A percentile compares a stretch with the other conserved stretches of the same genome.
These are phyloP conservation scores for Oncorhynchus masou DNA, from an alignment of 2,113 vertebrate genomes.

Conservation along the genomic window DNA sequence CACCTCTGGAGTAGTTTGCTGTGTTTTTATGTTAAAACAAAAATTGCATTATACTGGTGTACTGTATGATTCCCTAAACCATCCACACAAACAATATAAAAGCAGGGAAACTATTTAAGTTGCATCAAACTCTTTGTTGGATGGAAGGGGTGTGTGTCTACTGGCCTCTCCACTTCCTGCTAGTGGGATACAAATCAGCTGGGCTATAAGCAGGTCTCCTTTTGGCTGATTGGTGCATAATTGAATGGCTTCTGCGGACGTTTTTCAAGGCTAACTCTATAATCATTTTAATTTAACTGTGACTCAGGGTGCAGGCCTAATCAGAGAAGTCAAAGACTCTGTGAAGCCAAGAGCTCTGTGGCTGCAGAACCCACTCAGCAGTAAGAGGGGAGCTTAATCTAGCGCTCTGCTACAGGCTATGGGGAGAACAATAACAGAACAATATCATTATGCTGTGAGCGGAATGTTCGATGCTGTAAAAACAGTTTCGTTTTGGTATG, in stretches of 20 bases:
- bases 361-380: neutral
- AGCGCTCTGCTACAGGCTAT: too few species aligned
- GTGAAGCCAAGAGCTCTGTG: neutral
- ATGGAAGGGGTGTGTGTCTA: slow-evolving; percentile 16
- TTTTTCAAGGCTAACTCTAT: neutral
- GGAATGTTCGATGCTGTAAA: too few species aligned
- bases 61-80: too few species aligned
- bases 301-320: neutral
- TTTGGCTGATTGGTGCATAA: neutral
- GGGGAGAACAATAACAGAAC: too few species aligned
- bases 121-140: neutral
- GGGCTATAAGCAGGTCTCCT: neutral
- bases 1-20: too few species aligned
- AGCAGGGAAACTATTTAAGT: too few species aligned
- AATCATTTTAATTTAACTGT: neutral
- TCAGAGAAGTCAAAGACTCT: neutral
- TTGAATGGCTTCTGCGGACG: neutral
- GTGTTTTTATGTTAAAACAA: too few species aligned
- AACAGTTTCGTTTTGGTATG: too few species aligned
- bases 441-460: too few species aligned
- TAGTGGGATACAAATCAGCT: too few species aligned
- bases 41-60: too few species aligned
- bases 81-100: too few species aligned
- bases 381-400: neutral
- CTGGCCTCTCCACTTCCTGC: neutral